phyloP scores from a whole-genome alignment of 2,888 invertebrate species.

The Rhamnusium bicolor region DNA sequence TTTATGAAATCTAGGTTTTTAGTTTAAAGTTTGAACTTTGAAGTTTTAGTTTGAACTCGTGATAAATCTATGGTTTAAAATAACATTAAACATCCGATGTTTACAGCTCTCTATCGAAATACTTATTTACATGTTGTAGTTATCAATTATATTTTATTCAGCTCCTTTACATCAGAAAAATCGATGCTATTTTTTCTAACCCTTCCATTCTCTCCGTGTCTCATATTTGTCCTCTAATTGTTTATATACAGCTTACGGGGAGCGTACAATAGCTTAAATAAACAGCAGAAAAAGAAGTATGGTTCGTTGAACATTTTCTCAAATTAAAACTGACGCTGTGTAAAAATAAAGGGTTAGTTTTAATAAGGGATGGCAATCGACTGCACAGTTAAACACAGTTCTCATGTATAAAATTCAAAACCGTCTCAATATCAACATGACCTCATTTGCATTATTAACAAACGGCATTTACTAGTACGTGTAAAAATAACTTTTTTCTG shows the following conservation, averaged over 20 bases:
- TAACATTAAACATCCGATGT: no score
- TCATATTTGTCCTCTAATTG: not conserved
- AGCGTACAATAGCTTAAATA: conserved; percentile 24
- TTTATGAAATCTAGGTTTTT: no score
- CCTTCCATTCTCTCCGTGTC: not conserved
- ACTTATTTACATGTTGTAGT: no score
- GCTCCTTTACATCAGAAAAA: not conserved
- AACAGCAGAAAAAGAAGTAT: conserved; percentile 33
- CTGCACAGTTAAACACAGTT: not conserved
- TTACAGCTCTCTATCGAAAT: no score
- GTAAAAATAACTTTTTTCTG: no score
- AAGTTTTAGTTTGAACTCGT: no score
- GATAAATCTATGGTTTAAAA: no score
- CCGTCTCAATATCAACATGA: not conserved
- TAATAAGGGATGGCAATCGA: conserved; percentile 30
- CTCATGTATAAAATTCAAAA: not conserved
- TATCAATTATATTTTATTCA: no score
- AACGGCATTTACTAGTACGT: no score
- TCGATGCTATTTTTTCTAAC: not conserved
- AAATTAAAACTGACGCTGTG: conserved; percentile 34
- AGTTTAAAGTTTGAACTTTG: no score
- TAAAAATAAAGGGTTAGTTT: conserved; percentile 38
- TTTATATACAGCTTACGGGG: conserved; percentile 1
- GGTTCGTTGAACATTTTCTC: conserved; percentile 39
- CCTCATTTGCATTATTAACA: not conserved